These are phyloP conservation scores for Cygnus olor DNA, from an alignment of 2,797 vertebrate species.

Conservation along the genomic window DNA sequence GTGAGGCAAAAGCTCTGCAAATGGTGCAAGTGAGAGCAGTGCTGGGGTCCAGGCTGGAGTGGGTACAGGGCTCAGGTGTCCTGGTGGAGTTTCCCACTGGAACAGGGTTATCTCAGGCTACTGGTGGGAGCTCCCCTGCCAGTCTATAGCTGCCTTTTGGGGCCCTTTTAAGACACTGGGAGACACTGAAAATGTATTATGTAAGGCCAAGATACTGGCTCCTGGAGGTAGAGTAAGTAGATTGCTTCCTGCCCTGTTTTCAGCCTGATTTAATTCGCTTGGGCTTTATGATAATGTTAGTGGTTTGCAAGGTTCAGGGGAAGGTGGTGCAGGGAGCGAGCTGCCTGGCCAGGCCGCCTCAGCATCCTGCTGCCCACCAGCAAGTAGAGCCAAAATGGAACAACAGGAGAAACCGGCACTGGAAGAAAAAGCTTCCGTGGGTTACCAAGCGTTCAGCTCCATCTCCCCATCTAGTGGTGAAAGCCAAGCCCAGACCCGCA, in stretches of 20 bases:
- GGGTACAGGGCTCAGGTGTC: not conserved
- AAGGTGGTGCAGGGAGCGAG: not conserved
- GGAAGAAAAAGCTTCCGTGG: not conserved
- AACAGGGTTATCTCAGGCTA: not conserved
- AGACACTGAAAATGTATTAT: not conserved
- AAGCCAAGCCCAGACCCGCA: not conserved
- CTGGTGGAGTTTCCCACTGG: not conserved
- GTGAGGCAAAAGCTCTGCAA: not conserved
- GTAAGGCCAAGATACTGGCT: not conserved
- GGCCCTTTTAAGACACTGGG: not conserved
- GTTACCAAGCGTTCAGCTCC: not conserved
- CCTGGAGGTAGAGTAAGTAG: not conserved
- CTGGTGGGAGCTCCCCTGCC: not conserved
- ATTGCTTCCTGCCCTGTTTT: not conserved
- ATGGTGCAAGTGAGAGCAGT: not conserved
- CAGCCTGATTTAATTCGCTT: no score
- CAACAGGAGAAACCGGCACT: not conserved
- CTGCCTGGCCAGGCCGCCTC: not conserved
- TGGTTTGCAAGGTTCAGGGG: not conserved
- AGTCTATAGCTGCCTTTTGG: not conserved
- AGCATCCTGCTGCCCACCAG: rapidly evolving
- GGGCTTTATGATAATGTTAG: not conserved
- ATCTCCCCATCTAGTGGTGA: slow-evolving; percentile 65
- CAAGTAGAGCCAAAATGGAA: not conserved
- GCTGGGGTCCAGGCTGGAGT: not conserved